phyloP scores from a whole-genome alignment of 2,113 vertebrate genomes.

The Nothocercus nigrocapillus region DNA sequence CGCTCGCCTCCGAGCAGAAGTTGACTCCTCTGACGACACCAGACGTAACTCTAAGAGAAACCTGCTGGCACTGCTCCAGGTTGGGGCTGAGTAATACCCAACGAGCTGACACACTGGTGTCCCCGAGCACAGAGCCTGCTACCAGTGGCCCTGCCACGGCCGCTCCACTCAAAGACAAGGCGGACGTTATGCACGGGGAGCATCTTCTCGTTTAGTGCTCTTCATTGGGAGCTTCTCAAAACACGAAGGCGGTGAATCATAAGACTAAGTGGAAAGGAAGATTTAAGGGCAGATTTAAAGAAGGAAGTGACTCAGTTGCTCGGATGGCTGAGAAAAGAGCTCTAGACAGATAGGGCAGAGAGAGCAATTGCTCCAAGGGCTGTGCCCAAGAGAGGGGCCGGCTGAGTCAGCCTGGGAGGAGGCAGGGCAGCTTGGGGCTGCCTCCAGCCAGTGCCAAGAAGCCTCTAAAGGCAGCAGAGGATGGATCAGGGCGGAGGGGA shows the following conservation, averaged over 20 bases:
- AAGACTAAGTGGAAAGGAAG: constrained; percentile 27
- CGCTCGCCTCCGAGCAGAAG: neutral
- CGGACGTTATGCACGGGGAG: neutral
- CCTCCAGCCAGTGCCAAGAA: neutral
- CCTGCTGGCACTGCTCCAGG: neutral
- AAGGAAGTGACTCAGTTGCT: constrained; percentile 56
- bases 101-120: neutral
- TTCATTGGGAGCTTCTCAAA: neutral
- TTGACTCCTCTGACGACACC: neutral
- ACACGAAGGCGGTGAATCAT: constrained; percentile 40
- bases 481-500: neutral
- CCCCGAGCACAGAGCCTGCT: neutral
- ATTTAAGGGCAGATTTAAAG: constrained; percentile 57
- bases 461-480: neutral
- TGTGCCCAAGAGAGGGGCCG: neutral
- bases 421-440: constrained; percentile 19
- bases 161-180: neutral
- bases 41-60: neutral
- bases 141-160: neutral
- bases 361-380: constrained; percentile 34
- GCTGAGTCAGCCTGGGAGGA: constrained; percentile 64
- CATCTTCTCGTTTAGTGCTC: neutral
- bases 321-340: neutral
- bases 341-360: constrained; percentile 53
- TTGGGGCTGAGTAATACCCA: neutral